Base-by-base conservation (phyloP, 2,113 vertebrate species). In the Vidua chalybeata region DNA sequence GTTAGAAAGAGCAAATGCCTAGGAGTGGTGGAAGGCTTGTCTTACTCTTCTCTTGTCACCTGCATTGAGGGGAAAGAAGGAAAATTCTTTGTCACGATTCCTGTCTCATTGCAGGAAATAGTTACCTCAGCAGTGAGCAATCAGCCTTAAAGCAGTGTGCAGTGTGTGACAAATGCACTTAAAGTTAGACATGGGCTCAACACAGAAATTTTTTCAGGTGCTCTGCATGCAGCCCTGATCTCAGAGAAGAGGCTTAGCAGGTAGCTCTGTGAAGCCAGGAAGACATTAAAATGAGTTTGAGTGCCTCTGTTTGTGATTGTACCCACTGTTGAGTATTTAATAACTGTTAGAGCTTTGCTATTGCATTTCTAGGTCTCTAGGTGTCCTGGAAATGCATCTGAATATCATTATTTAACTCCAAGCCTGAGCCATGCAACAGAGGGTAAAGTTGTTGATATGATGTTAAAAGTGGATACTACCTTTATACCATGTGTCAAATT, bases 321-420 rank as follows among this genome's bases (percentile, higher is more conserved):
- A 73, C 59, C 59, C 59, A 23, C 62, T 43, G 58, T 80, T 61
- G 51, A 85, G 58, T 72, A 23, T n/a, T 93, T 93, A 83, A 79
- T 88, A 84, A 84, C 52, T 75, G 37, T 69, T 69, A 66, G 33
- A 91, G 41, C 58, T 93, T 75, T 71, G 28, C 39, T 86, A 6
- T 91, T 94, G 62, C 64, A 35, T 95, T 96, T 94, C 39, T 93
- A 98, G 98, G 94, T 97, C 55, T 95, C 94, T 76, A 92, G 93
- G 88, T 80, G 94, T 63, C 93, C 96, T 63, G 80, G 88, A 87
- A 49, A 96, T 85, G 66, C 69, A 31, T 91, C 95, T 76, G 68
- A 83, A 37, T 98, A 97, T 91, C 85, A 82, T 87, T 98, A 98
- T 89, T 86, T 87, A 85, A 97, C 98, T 0, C 98, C 98, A 74